Evolutionary conservation across 37 sponge, comb jelly and placozoan species (phyloP), one percentile per base, ranked within the genome.

Genomic region (Ephydatia muelleri): DNA sequence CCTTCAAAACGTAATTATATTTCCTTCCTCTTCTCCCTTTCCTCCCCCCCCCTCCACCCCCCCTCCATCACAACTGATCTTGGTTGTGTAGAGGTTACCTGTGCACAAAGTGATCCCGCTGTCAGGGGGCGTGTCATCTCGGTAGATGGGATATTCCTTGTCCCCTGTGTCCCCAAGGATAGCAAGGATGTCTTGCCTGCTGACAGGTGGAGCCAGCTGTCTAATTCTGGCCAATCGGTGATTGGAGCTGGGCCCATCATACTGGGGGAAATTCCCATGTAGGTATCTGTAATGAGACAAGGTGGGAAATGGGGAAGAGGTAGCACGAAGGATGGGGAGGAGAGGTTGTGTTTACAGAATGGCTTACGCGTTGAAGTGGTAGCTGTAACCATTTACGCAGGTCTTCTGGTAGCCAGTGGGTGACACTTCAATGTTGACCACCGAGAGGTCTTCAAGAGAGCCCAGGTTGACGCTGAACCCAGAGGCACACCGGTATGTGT

Each of bases 341-440:
- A 8, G 70, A 29, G 70, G 70, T 68, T 68, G 13, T 65, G 66
- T 65, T 9, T 75, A 72, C 49, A 57, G 22, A 77, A 31, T 11
- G 26, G 29, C 87, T 28, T 30, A 86, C 87, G 71, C 71, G 76
- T 86, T 86, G 68, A 86, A 86, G 49, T 86, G 87, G 67, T 80
- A 86, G 81, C 48, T 26, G 67, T 86, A 81, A 29, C 48, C 76
- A 3, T 68, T 28, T 12, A 80, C 77, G 21, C 36, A 2, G 0
- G 47, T 28, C 0, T 19, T 22, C 31, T 40, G 71, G 14, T 28
- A 64, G 33, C 76, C 76, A 48, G 23, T 67, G 0, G 87, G n/a
- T 13, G 80, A 69, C 40, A 86, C 81, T 76, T 86, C 87, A 22
- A 86, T 27, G 48, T 80, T 86, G 27, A 43, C 13, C 47, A 86